Conservation (phyloP, 2,888 invertebrate species). For the Amiota minor region DNA sequence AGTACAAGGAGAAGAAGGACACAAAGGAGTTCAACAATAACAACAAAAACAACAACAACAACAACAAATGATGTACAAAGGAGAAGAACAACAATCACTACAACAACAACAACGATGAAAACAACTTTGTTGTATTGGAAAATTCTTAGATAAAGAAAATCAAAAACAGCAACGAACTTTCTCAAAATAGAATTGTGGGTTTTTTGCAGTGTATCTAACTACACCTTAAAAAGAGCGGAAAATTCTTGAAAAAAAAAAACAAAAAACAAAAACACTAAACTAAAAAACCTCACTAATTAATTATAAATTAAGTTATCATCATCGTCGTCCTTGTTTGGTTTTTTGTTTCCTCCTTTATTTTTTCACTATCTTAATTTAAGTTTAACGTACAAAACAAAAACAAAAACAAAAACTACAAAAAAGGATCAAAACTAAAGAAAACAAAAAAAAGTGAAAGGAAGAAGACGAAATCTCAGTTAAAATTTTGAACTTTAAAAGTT, state of each 20-base stretch:
- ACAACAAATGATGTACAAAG: conserved; percentile 26
- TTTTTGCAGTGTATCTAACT: neutral
- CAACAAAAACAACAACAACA: conserved; percentile 28
- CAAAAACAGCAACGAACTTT: conserved; percentile 48
- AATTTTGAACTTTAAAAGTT: neutral
- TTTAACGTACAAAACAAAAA: neutral
- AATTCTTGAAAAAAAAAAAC: conserved; percentile 28
- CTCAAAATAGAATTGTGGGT: conserved; percentile 35
- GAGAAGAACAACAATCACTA: conserved; percentile 17
- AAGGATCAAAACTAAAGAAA: neutral
- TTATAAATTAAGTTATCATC: conserved; percentile 8
- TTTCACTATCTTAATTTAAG: conserved; percentile 35
- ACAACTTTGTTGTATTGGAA: conserved; percentile 41
- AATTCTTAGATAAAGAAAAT: conserved; percentile 7
- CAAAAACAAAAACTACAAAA: neutral
- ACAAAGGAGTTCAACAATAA: conserved; percentile 34
- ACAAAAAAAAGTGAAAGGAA: neutral
- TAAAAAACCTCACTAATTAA: conserved; percentile 7
- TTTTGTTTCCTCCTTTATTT: conserved; percentile 11
- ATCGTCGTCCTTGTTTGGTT: neutral
- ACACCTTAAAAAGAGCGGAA: conserved; percentile 30
- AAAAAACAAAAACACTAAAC: neutral
- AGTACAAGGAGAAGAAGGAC: conserved; percentile 11
- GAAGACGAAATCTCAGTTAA: neutral
- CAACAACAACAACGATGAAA: conserved; percentile 39